Evolutionary conservation across 2,888 invertebrate species (phyloP), one percentile per base, ranked within the genome.

Genomic region (Tachystola acroxantha): DNA sequence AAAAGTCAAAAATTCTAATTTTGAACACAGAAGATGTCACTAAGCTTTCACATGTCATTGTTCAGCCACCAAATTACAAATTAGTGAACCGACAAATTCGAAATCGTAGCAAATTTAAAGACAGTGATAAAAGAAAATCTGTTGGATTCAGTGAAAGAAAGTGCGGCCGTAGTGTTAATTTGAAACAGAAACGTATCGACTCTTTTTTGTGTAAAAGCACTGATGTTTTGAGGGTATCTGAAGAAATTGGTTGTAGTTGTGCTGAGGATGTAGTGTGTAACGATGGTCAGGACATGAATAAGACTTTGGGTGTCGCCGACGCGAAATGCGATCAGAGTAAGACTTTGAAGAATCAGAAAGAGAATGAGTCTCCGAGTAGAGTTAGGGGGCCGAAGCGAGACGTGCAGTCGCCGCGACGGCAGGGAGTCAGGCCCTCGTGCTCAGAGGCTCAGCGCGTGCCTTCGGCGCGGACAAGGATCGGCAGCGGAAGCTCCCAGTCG

Each of bases 31-130:
- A 79, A 64, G 78, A 76, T 67, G 72, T 77, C 64, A 74, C 77
- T 54, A 79, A 75, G 63, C 64, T 82, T 52, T 72, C 76, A 37
- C 75, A 81, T 70, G 79, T 81, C 72, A 82, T 76, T 64, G 69
- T 82, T 50, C 81, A 84, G 55, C 81, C 82, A 73, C 72, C 74
- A 82, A 79, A 81, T 80, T 84, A 75, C 64, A 85, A 74, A 76
- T 69, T 76, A 59, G 66, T 78, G 53, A 81, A 81, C 63, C 59
- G 69, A 45, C 68, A 74, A 64, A 64, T 63, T 66, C 51, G 52
- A 40, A 51, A 63, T 49, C 62, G 51, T 37, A 64, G 46, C 54
- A 77, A 71, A 70, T 62, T 63, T 49, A 61, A 55, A 50, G 64
- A 46, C 50, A 45, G 38, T 41, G 41, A 34, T n/a, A 62, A 57